Conservation (phyloP, 2,113 vertebrate genomes). For the Oceanites oceanicus region DNA sequence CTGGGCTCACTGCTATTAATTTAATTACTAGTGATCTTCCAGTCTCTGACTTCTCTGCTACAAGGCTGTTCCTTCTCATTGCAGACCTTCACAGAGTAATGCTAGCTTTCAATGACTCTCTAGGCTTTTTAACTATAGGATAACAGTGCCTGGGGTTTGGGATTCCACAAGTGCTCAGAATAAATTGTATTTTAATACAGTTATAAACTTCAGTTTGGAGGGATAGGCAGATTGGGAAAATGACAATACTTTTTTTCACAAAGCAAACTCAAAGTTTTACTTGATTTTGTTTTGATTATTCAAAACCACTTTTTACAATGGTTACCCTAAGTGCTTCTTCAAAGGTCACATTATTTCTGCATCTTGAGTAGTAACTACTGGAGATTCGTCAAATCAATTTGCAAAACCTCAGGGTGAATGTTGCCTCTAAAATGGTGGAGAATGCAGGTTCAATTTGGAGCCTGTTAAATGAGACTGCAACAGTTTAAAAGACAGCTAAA, state of each 20-base stretch:
- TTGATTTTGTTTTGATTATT: not conserved
- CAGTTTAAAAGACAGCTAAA: constrained; percentile 40
- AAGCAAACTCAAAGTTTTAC: not conserved
- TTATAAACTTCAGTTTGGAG: not conserved
- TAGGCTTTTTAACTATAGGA: not conserved
- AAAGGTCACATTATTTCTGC: not conserved
- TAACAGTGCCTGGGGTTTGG: not conserved
- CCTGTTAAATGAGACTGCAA: constrained; percentile 17
- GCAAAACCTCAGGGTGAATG: not conserved
- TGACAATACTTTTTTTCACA: not conserved
- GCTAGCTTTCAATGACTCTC: not conserved
- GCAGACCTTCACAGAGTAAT: not conserved
- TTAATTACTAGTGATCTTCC: constrained; percentile 37
- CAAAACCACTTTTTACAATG: not conserved
- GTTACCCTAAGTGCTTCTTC: not conserved
- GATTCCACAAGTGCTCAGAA: not conserved
- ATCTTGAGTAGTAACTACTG: not conserved
- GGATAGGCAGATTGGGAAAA: not conserved
- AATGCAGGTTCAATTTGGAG: not conserved
- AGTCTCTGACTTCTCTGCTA: not conserved
- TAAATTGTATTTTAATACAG: not conserved
- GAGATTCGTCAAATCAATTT: not conserved
- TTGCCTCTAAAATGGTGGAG: not conserved
- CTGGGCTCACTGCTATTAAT: constrained; percentile 14
- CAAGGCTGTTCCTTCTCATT: not conserved